A percentile compares a stretch with the other conserved stretches of the same genome.
phyloP scores from a whole-genome alignment of 2,113 vertebrate species.

The Periophthalmus modestus region DNA sequence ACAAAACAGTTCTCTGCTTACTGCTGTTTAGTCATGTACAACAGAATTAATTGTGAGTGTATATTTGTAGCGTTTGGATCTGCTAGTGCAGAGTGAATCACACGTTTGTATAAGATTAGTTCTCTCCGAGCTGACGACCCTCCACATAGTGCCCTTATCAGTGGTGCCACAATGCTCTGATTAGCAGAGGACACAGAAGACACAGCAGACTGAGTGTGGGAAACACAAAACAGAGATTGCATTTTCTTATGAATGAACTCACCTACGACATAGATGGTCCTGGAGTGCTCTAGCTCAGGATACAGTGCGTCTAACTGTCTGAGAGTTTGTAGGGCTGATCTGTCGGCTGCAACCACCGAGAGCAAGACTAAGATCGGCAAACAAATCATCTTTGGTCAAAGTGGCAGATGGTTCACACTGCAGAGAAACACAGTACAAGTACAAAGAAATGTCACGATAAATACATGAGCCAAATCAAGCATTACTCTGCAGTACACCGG shows the following conservation, averaged over 20 bases:
- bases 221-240: conserved; percentile 28
- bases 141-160: conserved; percentile 50
- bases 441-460: neutral
- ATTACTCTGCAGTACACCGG: neutral
- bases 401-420: conserved; percentile 84
- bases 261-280: conserved; percentile 92
- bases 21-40: neutral
- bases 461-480: conserved; percentile 13
- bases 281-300: conserved; percentile 80
- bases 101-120: conserved; percentile 27
- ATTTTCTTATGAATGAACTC: conserved; percentile 36
- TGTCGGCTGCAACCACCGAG: conserved; percentile 82
- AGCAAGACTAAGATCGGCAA: conserved; percentile 86
- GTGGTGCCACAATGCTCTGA: conserved; percentile 27
- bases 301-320: conserved; percentile 73
- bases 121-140: conserved; percentile 28
- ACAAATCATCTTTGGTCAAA: conserved; percentile 83
- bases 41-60: neutral
- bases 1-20: neutral
- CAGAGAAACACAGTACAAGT: conserved; percentile 41
- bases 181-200: conserved; percentile 34
- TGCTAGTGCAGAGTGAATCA: neutral
- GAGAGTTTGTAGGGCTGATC: conserved; percentile 1
- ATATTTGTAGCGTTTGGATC: conserved; percentile 12
- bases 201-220: conserved; percentile 35